phyloP scores from a whole-genome alignment of 2,797 vertebrate genomes.

The Poecilia velifera region DNA sequence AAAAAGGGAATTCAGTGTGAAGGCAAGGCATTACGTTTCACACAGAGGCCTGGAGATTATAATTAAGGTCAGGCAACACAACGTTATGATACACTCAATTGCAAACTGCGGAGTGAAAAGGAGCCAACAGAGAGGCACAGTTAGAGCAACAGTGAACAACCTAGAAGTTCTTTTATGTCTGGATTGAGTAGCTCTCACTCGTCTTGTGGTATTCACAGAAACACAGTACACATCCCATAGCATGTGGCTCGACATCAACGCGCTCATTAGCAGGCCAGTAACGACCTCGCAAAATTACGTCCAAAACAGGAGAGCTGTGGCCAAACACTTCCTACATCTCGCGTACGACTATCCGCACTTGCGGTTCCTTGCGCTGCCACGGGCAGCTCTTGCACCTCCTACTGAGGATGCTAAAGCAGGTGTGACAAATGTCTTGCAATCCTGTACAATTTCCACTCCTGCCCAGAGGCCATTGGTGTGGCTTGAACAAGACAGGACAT shows the following conservation, averaged over 20 bases:
- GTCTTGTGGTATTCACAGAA: slow-evolving; percentile 15
- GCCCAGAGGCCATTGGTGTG: slow-evolving; percentile 56
- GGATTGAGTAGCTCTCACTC: too few relatives aligned
- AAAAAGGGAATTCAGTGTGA: neutral
- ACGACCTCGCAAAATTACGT: slow-evolving; percentile 62
- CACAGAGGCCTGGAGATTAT: neutral
- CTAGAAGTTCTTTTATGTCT: neutral
- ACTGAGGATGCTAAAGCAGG: slow-evolving; percentile 79
- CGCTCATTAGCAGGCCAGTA: slow-evolving; percentile 64
- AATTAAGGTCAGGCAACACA: neutral
- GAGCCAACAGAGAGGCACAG: neutral
- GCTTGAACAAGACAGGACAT: slow-evolving; percentile 59
- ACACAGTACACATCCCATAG: slow-evolving; percentile 47
- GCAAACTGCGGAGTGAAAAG: neutral
- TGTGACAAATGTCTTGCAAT: slow-evolving; percentile 71
- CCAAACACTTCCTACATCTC: slow-evolving; percentile 73
- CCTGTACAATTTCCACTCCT: slow-evolving; percentile 47
- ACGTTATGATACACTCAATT: neutral
- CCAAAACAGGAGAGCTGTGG: slow-evolving; percentile 64
- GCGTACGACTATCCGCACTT: slow-evolving; percentile 60
- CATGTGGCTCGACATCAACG: slow-evolving; percentile 69
- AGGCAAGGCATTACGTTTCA: neutral
- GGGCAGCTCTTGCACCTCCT: slow-evolving; percentile 71
- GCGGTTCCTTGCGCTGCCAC: slow-evolving; percentile 45
- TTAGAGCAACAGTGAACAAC: too few relatives aligned